Conservation (phyloP, 2,113 vertebrate species). For the Dromiciops gliroides region DNA sequence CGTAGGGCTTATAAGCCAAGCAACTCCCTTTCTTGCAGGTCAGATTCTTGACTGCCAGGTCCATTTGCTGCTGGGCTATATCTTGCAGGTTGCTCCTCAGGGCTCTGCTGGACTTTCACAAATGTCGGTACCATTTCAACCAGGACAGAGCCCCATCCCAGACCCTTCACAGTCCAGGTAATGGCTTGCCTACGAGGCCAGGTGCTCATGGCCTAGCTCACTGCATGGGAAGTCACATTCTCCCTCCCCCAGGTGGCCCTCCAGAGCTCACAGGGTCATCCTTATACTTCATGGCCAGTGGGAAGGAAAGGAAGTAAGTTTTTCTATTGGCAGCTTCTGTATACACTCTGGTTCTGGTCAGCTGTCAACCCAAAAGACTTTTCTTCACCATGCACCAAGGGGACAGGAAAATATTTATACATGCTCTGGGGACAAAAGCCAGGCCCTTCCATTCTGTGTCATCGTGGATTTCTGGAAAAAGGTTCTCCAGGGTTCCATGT, state of each 20-base stretch:
- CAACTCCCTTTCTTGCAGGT: neutral
- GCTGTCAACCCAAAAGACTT: neutral
- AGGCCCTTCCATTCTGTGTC: neutral
- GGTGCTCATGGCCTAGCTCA: neutral
- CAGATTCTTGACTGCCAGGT: neutral
- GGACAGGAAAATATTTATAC: neutral
- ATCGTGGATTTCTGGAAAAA: neutral
- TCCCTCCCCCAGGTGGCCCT: no score
- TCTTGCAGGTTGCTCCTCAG: neutral
- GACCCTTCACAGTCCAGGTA: neutral
- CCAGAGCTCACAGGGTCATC: neutral
- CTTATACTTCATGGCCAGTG: neutral
- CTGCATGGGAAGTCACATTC: neutral
- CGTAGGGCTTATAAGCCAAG: no score
- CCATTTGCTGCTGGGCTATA: neutral
- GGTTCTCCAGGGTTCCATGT: neutral
- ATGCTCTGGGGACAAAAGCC: neutral
- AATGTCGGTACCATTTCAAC: no score
- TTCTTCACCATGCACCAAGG: neutral
- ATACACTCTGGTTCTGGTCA: neutral
- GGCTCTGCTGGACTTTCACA: neutral
- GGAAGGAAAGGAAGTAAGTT: neutral
- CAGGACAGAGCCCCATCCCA: neutral
- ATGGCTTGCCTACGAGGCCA: neutral
- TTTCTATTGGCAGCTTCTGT: neutral